Base-by-base conservation (phyloP, 2,113 vertebrate species). In the Hystrix cristata region DNA sequence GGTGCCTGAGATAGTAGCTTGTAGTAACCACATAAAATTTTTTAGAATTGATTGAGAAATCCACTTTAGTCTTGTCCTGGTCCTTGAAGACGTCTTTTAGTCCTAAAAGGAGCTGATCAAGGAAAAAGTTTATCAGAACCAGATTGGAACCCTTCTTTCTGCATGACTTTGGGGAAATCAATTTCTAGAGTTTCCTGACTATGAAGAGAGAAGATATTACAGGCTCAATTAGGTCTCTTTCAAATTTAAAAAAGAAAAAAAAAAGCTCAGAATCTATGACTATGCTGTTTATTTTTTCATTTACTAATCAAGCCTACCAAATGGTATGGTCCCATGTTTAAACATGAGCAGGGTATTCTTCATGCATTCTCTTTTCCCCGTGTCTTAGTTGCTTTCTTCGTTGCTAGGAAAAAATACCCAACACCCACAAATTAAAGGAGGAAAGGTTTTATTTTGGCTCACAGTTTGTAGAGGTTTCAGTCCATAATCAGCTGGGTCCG, bases 1-100 rank as follows among this genome's bases (percentile, higher is more conserved):
- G 86, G 92, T 59, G 85, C 55, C 76, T 57, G 80, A 89, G 84
- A 86, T 60, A 82, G 93, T 81, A 34, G 71, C n/a, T 48, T 94
- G 0, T 82, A 65, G 23, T 83, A 96, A 85, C 94, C 97, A 91
- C 76, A 91, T 38, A 53, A 69, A 31, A 25, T 78, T 95, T 97
- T 82, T 74, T 16, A 93, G 65, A 88, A 90, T 55, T 95, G 46
- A n/a, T 90, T 81, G 88, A 87, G 87, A 92, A 92, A 95, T 57
- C 5, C 1, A 62, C 83, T 96, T 94, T 93, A 46, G 0, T 2
- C 78, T 96, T 86, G 46, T 69, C 87, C 69, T 79, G 46, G 7
- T 89, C 95, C 55, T 59, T 90, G 84, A 86, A 95, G 82, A 82
- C 23, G 12, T 53, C 29, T 57, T 92, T 93, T 88, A 92, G 34